These are phyloP conservation scores for Drosophila percnosoma DNA, from an alignment of 2,888 invertebrate genomes.

Conservation along the genomic window DNA sequence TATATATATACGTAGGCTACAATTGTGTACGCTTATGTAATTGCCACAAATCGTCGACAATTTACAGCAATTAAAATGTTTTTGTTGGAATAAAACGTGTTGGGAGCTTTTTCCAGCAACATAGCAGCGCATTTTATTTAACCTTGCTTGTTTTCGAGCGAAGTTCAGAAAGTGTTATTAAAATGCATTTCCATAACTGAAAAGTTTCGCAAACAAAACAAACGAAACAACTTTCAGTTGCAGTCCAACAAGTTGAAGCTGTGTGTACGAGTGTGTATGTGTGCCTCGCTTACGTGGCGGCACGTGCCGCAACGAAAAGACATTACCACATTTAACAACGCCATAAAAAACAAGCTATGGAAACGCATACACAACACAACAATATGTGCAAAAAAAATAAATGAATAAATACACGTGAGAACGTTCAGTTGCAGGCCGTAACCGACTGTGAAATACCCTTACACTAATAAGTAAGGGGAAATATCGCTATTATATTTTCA, in stretches of 20 bases:
- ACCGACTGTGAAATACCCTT: background rate
- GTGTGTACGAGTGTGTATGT: conserved; percentile 12
- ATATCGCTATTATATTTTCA: background rate
- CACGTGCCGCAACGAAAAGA: conserved; percentile 60
- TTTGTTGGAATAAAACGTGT: conserved; percentile 28
- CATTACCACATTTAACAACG: conserved; percentile 65
- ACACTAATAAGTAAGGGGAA: background rate
- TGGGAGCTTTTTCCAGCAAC: conserved; percentile 21
- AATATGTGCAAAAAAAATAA: conserved; percentile 28
- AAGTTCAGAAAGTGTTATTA: conserved; percentile 56
- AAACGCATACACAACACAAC: conserved; percentile 40
- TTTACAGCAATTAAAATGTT: conserved; percentile 51
- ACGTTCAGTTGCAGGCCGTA: background rate
- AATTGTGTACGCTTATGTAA: conserved; percentile 9
- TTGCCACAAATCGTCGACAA: conserved; percentile 37
- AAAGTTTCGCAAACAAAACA: conserved; percentile 55
- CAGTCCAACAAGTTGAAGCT: conserved; percentile 33
- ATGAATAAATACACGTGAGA: conserved; percentile 22
- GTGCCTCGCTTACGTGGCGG: conserved; percentile 54
- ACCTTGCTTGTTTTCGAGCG: conserved; percentile 24
- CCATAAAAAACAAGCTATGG: conserved; percentile 37
- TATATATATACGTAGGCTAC: background rate
- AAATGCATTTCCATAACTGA: conserved; percentile 65
- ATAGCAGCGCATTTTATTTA: conserved; percentile 46
- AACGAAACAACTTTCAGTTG: conserved; percentile 47